phyloP scores from a whole-genome alignment of 2,113 vertebrate genomes.

The Onychorhynchus coronatus region DNA sequence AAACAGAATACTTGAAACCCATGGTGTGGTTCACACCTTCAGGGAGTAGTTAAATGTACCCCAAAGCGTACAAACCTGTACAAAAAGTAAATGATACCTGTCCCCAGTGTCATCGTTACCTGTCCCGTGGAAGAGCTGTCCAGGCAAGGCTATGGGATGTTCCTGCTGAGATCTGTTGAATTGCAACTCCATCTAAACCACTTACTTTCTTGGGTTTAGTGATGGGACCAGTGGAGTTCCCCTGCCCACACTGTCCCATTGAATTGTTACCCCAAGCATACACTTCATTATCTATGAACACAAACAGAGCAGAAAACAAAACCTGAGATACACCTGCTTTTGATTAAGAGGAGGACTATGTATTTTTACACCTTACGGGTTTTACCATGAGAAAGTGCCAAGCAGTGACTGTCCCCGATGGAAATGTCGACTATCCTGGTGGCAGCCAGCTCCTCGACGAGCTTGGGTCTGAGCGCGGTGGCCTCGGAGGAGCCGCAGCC shows the following conservation, averaged over 20 bases:
- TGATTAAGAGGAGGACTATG: background rate
- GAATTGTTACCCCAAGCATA: constrained; percentile 99
- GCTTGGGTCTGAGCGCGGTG: constrained; percentile 89
- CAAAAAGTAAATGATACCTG: background rate
- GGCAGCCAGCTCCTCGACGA: constrained; percentile 92
- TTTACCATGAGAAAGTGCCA: constrained; percentile 95
- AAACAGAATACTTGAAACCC: background rate
- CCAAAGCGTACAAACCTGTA: background rate
- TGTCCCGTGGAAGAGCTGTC: constrained; percentile 96
- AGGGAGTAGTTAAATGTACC: background rate
- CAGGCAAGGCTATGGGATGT: constrained; percentile 96
- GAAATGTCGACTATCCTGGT: constrained; percentile 97
- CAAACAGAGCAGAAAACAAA: background rate
- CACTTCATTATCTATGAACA: constrained; percentile 91
- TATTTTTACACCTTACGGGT: background rate
- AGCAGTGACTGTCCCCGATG: constrained; percentile 96
- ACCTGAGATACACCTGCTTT: background rate
- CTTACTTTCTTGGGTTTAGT: constrained; percentile 98
- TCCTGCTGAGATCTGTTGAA: constrained; percentile 96
- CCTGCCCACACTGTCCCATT: constrained; percentile 98
- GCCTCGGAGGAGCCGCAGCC: constrained; percentile 97
- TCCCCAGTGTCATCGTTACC: constrained; percentile 68
- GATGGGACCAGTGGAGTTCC: constrained; percentile 97
- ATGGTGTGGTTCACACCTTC: background rate
- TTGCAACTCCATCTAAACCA: constrained; percentile 92